Percentiles rank a stretch among this genome's conserved stretches.
Evolutionary conservation across 2,797 vertebrate genomes (phyloP).

Genomic region (Protosalanx chinensis): DNA sequence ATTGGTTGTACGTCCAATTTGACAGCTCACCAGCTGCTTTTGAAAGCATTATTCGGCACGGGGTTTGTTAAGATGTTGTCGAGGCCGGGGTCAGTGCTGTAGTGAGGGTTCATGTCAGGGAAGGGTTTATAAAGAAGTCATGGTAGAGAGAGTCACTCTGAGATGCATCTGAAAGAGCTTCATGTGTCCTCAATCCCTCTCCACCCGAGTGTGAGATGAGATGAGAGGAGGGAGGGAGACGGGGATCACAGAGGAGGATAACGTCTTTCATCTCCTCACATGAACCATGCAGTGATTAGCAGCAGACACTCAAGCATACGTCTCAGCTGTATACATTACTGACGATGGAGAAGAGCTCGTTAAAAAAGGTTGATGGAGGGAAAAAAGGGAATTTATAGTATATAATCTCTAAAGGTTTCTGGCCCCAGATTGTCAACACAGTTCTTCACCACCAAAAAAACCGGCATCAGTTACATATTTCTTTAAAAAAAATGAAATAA

Average conservation of each 20-base stretch:
- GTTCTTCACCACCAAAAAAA: neutral
- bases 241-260: constrained; percentile 9
- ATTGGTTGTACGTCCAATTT: constrained; percentile 32
- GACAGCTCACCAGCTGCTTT: neutral
- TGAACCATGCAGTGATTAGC: neutral
- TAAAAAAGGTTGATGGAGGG: neutral
- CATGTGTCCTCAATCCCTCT: constrained; percentile 24
- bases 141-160: constrained; percentile 40
- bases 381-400: neutral
- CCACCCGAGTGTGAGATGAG: constrained; percentile 23
- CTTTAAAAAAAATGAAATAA: no score
- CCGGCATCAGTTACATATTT: neutral
- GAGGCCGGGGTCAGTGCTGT: constrained; percentile 17
- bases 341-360: neutral
- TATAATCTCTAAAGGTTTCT: neutral
- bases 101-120: constrained; percentile 39
- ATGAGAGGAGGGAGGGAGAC: neutral
- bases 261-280: constrained; percentile 9
- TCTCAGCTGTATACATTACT: constrained; percentile 1
- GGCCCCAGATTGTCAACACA: neutral
- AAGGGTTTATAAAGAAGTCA: constrained; percentile 44
- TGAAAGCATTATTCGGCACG: neutral
- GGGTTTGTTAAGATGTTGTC: neutral
- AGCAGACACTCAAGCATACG: constrained; percentile 12
- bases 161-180: constrained; percentile 54